Evolutionary conservation across 2,888 invertebrate genomes (phyloP).

Genomic region (Dione juno): DNA sequence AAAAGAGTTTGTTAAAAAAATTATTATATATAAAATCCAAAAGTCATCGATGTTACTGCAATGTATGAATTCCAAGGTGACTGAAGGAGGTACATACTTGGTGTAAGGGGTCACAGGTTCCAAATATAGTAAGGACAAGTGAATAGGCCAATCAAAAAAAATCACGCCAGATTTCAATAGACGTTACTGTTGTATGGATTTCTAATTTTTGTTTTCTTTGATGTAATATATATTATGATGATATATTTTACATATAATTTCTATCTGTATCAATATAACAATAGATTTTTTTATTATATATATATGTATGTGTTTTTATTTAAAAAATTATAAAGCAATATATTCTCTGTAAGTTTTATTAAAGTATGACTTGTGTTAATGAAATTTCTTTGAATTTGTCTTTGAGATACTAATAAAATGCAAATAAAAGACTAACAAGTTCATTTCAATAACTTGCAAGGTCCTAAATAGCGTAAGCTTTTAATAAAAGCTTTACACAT

Average conservation of each 20-base stretch:
- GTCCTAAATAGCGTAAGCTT: background rate
- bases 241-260: too few relatives aligned
- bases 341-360: too few relatives aligned
- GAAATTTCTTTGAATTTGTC: conserved; percentile 1
- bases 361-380: background rate
- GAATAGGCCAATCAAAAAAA: conserved; percentile 10
- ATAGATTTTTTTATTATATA: too few relatives aligned
- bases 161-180: background rate
- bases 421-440: background rate
- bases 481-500: background rate
- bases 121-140: conserved; percentile 3
- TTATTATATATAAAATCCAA: background rate
- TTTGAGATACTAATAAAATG: background rate
- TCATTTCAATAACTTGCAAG: background rate
- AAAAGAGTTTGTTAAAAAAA: too few relatives aligned
- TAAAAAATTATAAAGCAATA: too few relatives aligned
- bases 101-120: conserved; percentile 10
- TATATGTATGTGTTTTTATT: too few relatives aligned
- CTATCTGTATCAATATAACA: too few relatives aligned
- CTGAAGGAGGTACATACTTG: conserved; percentile 1
- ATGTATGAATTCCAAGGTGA: conserved; percentile 1
- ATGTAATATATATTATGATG: background rate
- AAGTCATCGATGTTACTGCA: background rate
- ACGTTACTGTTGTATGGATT: background rate
- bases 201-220: too few relatives aligned